Conservation (phyloP, 1,140 invertebrate species). For the Diachasma alloeum region DNA sequence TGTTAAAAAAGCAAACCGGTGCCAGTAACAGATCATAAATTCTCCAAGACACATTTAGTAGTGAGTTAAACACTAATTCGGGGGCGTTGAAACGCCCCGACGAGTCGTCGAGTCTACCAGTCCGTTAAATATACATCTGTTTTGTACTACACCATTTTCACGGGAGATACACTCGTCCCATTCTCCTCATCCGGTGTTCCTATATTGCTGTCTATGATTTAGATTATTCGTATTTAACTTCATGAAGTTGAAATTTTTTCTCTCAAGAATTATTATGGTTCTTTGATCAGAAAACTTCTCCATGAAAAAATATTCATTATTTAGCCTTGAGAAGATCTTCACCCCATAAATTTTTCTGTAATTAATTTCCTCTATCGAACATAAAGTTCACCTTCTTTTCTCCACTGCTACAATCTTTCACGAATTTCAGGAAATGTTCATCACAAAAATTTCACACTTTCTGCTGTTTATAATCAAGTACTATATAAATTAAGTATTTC, state of each 20-base stretch:
- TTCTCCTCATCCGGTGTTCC: background rate
- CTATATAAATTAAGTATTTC: too few relatives aligned
- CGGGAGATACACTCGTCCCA: constrained; percentile 21
- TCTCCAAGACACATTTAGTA: constrained; percentile 52
- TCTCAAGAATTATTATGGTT: background rate
- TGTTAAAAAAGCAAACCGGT: constrained; percentile 26
- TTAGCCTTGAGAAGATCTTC: too few relatives aligned
- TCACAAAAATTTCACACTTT: too few relatives aligned
- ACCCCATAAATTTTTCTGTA: too few relatives aligned
- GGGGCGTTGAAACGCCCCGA: constrained; percentile 46
- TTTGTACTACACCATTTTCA: constrained; percentile 43
- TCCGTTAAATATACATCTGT: constrained; percentile 56
- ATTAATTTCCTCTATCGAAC: too few relatives aligned
- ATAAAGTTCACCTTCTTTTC: too few relatives aligned
- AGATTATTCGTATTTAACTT: constrained; percentile 16
- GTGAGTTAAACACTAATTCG: constrained; percentile 58
- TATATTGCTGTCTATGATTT: background rate
- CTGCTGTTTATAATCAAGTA: too few relatives aligned
- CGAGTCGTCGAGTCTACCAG: constrained; percentile 44
- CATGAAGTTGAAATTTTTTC: background rate
- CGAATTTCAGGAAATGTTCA: too few relatives aligned
- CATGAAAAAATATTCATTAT: too few relatives aligned
- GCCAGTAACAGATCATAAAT: constrained; percentile 54
- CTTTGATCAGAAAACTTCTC: background rate
- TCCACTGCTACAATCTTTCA: too few relatives aligned